A percentile compares a stretch with the other conserved stretches of the same genome.
These are phyloP conservation scores for Gallinago undulata DNA, from an alignment of 2,113 vertebrate species.

Conservation along the genomic window DNA sequence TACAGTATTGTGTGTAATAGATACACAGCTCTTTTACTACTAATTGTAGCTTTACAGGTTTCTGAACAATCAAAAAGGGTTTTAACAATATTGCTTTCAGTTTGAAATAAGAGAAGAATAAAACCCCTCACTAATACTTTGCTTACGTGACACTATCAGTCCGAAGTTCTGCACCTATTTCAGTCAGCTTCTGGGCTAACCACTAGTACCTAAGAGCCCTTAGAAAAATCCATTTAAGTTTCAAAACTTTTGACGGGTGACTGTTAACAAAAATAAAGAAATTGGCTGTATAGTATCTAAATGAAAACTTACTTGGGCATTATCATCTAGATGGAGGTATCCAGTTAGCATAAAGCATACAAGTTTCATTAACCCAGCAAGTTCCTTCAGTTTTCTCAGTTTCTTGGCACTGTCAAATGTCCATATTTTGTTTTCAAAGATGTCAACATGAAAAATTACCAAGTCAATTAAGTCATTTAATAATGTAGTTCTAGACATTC, in stretches of 20 bases:
- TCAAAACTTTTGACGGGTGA: background rate
- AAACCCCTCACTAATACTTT: background rate
- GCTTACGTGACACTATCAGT: background rate
- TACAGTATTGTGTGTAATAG: background rate
- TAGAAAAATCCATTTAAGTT: background rate
- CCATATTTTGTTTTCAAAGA: background rate
- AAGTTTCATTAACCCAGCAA: background rate
- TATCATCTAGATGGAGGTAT: background rate
- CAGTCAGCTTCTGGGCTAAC: background rate
- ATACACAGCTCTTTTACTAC: background rate
- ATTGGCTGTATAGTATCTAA: background rate
- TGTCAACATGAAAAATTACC: background rate
- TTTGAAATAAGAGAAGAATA: background rate
- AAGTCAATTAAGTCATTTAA: background rate
- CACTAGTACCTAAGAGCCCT: background rate
- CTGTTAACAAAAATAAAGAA: background rate
- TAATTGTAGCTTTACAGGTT: constrained; percentile 22
- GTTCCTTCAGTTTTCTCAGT: background rate
- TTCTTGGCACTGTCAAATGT: background rate
- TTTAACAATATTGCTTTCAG: constrained; percentile 23
- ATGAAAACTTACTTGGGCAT: background rate
- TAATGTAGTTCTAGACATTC: background rate
- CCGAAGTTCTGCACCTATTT: background rate
- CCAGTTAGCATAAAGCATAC: background rate
- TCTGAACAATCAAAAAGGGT: constrained; percentile 29